Conservation (phyloP, 2,113 vertebrate genomes). For the Heloderma charlesbogerti region DNA sequence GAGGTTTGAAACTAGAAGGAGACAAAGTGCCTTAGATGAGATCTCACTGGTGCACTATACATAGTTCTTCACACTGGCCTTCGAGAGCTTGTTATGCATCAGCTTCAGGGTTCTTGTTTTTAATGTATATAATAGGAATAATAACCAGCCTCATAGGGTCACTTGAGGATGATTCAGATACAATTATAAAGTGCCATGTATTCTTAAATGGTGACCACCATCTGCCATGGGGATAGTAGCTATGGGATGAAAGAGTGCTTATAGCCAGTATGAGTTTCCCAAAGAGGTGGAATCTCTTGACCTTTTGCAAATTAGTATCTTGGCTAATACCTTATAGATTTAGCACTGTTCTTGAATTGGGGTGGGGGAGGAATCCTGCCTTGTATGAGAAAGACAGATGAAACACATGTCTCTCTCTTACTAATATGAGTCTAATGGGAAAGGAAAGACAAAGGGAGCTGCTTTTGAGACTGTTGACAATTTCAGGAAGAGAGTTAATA, state of each 20-base stretch:
- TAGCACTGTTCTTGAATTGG: conserved; percentile 41
- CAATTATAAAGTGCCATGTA: not conserved
- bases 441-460: not conserved
- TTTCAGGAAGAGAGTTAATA: conserved; percentile 18
- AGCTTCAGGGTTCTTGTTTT: not conserved
- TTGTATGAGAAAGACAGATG: conserved; percentile 45
- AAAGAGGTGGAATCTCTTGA: conserved; percentile 29
- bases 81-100: not conserved
- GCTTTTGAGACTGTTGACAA: not conserved
- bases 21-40: not conserved
- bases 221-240: not conserved
- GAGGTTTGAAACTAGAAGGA: not conserved
- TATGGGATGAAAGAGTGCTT: not conserved
- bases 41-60: not conserved
- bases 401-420: conserved; percentile 43
- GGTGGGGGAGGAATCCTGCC: not conserved
- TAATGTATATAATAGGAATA: not conserved
- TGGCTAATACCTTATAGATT: conserved; percentile 27
- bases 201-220: not conserved
- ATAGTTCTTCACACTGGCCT: not conserved
- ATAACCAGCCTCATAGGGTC: not conserved
- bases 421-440: not conserved
- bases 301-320: conserved; percentile 27
- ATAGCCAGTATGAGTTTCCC: conserved; percentile 20
- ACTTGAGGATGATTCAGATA: not conserved